These are phyloP conservation scores for Anoplius nigerrimus DNA, from an alignment of 2,888 invertebrate genomes.

Conservation along the genomic window DNA sequence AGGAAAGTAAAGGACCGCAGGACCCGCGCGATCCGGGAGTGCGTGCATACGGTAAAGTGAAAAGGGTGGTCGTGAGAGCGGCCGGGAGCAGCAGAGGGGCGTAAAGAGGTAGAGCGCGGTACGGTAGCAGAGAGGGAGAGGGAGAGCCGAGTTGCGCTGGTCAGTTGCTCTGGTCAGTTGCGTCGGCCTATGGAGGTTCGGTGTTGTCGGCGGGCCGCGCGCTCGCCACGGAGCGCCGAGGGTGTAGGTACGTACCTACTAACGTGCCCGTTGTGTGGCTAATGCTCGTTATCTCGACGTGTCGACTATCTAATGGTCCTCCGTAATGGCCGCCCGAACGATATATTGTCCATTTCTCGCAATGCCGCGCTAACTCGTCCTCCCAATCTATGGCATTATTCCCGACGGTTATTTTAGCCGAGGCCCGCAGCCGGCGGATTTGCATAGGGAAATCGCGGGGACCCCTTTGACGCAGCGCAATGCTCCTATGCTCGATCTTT, in stretches of 20 bases:
- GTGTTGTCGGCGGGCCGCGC: not conserved
- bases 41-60: not conserved
- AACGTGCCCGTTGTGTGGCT: slow-evolving; percentile 69
- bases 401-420: slow-evolving; percentile 68
- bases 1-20: no score
- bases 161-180: not conserved
- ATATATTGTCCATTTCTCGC: slow-evolving; percentile 72
- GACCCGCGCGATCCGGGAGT: not conserved
- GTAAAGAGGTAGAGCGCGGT: no score
- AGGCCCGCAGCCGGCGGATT: slow-evolving; percentile 39
- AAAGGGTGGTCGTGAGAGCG: slow-evolving; percentile 1
- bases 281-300: slow-evolving; percentile 75
- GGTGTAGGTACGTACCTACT: slow-evolving; percentile 50
- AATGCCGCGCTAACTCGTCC: slow-evolving; percentile 63
- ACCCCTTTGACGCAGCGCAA: slow-evolving; percentile 48
- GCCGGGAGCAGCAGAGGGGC: slow-evolving; percentile 17
- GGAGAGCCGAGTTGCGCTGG: slow-evolving; percentile 26
- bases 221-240: slow-evolving; percentile 19
- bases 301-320: slow-evolving; percentile 74
- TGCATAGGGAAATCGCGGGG: slow-evolving; percentile 55
- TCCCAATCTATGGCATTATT: slow-evolving; percentile 66
- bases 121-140: slow-evolving; percentile 17
- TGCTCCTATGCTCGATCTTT: no score
- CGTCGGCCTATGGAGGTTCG: slow-evolving; percentile 11
- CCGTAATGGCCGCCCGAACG: slow-evolving; percentile 71